phyloP scores from a whole-genome alignment of 2,113 vertebrate genomes.

The Varanus salvator region DNA sequence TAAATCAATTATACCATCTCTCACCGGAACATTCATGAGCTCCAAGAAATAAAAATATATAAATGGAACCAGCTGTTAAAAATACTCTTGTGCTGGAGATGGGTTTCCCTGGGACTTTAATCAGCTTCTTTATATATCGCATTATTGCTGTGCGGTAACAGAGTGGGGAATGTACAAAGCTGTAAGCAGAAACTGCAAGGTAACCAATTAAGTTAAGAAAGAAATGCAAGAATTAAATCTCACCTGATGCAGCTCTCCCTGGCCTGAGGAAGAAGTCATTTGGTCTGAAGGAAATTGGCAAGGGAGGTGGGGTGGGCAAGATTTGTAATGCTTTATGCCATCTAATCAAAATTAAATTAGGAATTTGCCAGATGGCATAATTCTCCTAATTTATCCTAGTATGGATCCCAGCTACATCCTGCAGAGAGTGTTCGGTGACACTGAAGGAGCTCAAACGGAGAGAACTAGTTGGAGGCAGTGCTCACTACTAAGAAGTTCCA shows the following conservation, averaged over 20 bases:
- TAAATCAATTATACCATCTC: constrained; percentile 88
- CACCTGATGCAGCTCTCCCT: constrained; percentile 58
- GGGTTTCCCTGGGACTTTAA: constrained; percentile 76
- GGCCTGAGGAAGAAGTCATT: constrained; percentile 66
- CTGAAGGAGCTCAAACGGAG: constrained; percentile 56
- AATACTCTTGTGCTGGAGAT: constrained; percentile 74
- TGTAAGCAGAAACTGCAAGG: constrained; percentile 53
- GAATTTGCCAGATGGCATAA: constrained; percentile 74
- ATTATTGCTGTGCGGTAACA: constrained; percentile 71
- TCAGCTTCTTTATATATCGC: constrained; percentile 69
- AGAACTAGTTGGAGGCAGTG: too few species aligned
- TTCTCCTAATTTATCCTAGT: constrained; percentile 75
- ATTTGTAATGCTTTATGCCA: constrained; percentile 53
- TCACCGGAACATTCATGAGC: constrained; percentile 82
- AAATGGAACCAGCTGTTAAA: constrained; percentile 85
- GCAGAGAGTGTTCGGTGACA: constrained; percentile 38
- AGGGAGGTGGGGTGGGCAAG: background rate
- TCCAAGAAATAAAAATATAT: constrained; percentile 80
- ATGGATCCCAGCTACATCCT: constrained; percentile 57
- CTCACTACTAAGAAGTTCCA: too few species aligned
- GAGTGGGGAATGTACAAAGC: constrained; percentile 60
- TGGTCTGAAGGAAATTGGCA: constrained; percentile 20
- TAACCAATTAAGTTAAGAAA: constrained; percentile 53
- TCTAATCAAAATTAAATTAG: constrained; percentile 67
- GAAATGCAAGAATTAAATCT: constrained; percentile 68